Base-by-base conservation (phyloP, 2,113 vertebrate species). In the Alosa alosa region DNA sequence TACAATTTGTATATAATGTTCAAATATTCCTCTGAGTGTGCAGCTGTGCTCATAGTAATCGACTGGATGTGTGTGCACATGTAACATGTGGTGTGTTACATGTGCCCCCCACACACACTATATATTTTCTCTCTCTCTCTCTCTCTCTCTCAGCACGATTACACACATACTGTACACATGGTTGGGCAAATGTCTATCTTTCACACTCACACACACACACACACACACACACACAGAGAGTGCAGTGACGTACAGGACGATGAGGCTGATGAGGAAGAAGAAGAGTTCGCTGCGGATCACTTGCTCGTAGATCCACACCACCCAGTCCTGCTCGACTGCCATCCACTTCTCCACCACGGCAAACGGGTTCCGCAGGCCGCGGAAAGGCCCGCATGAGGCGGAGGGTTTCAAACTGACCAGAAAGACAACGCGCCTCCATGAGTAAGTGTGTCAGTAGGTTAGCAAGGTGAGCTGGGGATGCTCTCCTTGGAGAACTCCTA, bases 221-320 rank as follows among this genome's bases (percentile, higher is more conserved):
- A 78, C 72, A 78, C 72, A 78, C 31, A 78, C 72, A 78, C 25
- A 78, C 31, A 39, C 31, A 78, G 0, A 64, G 1, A 64, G 22
- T n/a, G 50, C 13, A 57, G 20, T 41, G 84, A 94, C 97, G 97
- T 94, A 99, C 98, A 99, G 31, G 81, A 96, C 87, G 84, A 97
- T 60, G 83, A 91, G 52, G 0, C 95, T 95, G 84, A 97, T 90
- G 41, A 97, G 87, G 92, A 97, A 98, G 92, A 97, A 99, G 94
- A 99, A 99, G 81, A 98, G 93, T 90, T 94, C 96, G 8, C 93
- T 98, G 41, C 90, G 90, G 50, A 99, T 94, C 89, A 99, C 91
- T 47, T 98, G 95, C 1, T 84, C 45, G 89, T 97, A 99, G 92
- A 98, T 96, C 97, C 97, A 99, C 18, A 94, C 88, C 0, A 94